Evolutionary conservation across 2,888 invertebrate genomes (phyloP).

Genomic region (Atrina japonica): DNA sequence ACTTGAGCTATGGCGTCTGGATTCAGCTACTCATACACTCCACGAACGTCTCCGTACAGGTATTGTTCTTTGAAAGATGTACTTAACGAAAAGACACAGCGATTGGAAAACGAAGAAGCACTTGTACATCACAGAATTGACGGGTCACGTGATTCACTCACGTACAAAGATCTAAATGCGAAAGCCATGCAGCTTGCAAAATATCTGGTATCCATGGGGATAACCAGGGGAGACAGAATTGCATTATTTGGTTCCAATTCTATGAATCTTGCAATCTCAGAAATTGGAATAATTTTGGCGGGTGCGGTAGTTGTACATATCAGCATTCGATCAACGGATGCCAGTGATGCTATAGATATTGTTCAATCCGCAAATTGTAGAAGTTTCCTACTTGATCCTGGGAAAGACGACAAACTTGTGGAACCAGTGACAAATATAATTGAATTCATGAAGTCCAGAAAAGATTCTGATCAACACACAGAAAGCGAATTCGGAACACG

Average conservation of each 20-base stretch:
- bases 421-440: conserved; percentile 4
- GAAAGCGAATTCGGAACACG: background rate
- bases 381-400: conserved; percentile 28
- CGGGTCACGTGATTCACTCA: conserved; percentile 13
- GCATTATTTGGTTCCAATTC: conserved; percentile 33
- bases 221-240: conserved; percentile 15
- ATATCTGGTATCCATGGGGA: conserved; percentile 19
- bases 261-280: conserved; percentile 13
- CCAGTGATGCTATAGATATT: conserved; percentile 13
- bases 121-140: conserved; percentile 14
- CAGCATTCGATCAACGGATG: conserved; percentile 4
- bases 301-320: conserved; percentile 33
- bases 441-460: conserved; percentile 4
- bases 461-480: conserved; percentile 5
- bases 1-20: too few relatives aligned
- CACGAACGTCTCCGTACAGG: background rate
- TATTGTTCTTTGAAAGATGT: conserved; percentile 10
- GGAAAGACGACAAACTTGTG: conserved; percentile 15
- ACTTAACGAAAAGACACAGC: background rate
- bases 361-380: conserved; percentile 12
- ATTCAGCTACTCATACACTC: conserved; percentile 6
- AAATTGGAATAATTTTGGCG: conserved; percentile 26
- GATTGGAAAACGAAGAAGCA: conserved; percentile 6
- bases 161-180: conserved; percentile 1
- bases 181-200: conserved; percentile 4